Evolutionary conservation across 2,113 vertebrate species (phyloP).

Genomic region (Sceloporus tristichus): DNA sequence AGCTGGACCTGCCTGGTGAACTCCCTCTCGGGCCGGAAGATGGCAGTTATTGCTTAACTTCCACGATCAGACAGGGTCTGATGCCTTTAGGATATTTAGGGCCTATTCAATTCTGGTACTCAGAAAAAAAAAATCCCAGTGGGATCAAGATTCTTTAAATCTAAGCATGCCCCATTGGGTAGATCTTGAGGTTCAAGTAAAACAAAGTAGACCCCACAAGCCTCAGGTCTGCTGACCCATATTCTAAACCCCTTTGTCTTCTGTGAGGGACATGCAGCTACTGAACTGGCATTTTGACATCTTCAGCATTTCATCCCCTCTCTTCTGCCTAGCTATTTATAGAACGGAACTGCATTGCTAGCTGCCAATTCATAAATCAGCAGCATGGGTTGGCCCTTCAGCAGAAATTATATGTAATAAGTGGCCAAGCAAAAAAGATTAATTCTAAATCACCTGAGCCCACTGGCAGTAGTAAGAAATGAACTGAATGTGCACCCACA

Average conservation of each 20-base stretch:
- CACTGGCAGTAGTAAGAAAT: neutral
- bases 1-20: too few species aligned
- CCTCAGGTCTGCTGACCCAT: neutral
- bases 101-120: neutral
- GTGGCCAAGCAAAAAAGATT: conserved; percentile 28
- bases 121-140: too few species aligned
- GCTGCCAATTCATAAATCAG: conserved; percentile 68
- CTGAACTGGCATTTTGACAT: conserved; percentile 13
- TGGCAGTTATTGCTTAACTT: too few species aligned
- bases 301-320: conserved; percentile 9
- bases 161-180: too few species aligned
- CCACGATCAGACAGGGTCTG: too few species aligned
- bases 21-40: too few species aligned
- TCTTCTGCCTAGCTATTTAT: conserved; percentile 62
- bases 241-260: neutral
- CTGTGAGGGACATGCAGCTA: neutral
- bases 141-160: too few species aligned
- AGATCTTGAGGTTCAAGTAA: too few species aligned
- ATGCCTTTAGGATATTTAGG: too few species aligned
- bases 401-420: conserved; percentile 24
- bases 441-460: neutral
- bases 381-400: neutral
- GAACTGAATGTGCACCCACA: neutral
- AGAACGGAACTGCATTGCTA: conserved; percentile 47
- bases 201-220: neutral